Evolutionary conservation across 2,113 vertebrate genomes (phyloP).

Genomic region (Mormyrus lacerda): DNA sequence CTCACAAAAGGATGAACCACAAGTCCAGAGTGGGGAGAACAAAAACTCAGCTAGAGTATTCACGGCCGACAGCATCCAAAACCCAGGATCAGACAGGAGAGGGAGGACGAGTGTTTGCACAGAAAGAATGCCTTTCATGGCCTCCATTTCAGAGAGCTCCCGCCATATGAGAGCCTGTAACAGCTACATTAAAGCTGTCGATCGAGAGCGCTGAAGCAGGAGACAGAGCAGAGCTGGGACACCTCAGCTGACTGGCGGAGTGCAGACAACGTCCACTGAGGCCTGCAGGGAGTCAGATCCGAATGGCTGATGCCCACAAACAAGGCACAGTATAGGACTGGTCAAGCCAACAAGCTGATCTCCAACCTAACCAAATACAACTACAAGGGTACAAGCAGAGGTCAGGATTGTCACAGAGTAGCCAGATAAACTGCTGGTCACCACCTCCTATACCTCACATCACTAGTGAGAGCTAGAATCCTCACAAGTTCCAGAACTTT

Average conservation of each 20-base stretch:
- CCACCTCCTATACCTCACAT: not conserved
- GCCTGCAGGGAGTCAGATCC: not conserved
- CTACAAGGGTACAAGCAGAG: not conserved
- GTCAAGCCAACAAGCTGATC: not conserved
- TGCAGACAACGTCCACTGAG: not conserved
- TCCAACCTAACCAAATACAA: not conserved
- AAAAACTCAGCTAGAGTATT: not conserved
- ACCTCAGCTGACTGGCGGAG: not conserved
- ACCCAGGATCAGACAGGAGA: not conserved
- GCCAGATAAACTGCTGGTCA: not conserved
- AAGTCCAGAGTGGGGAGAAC: not conserved
- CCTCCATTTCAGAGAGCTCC: not conserved
- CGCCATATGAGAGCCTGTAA: not conserved
- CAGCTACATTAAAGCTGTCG: not conserved
- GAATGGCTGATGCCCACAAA: not conserved
- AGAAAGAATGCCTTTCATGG: not conserved
- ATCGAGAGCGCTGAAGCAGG: not conserved
- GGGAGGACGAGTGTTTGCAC: not conserved
- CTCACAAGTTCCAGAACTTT: not conserved
- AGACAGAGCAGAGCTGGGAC: not conserved
- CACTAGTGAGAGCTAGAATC: not conserved
- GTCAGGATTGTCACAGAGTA: not conserved
- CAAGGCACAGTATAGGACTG: not conserved
- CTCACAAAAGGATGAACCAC: not conserved
- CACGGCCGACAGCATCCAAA: not conserved